phyloP scores from a whole-genome alignment of 1,140 invertebrate genomes.

The Hylaeus anthracinus region DNA sequence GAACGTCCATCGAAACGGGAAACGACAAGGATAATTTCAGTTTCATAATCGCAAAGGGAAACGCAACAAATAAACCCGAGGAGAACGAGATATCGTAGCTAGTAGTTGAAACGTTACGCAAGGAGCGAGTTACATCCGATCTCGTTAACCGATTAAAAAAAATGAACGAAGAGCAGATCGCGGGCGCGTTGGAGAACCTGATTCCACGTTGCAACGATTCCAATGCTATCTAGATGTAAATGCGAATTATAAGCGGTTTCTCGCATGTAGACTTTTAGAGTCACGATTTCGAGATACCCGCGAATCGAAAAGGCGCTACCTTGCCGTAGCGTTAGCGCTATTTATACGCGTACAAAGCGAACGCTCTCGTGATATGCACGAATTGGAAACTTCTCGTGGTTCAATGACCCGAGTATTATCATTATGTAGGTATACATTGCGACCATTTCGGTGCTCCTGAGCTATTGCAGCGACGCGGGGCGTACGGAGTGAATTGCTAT shows the following conservation, averaged over 20 bases:
- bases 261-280: background rate
- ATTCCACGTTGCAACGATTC: background rate
- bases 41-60: background rate
- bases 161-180: slow-evolving; percentile 9
- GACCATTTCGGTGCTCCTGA: slow-evolving; percentile 11
- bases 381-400: slow-evolving; percentile 22
- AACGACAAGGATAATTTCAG: background rate
- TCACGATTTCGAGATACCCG: background rate
- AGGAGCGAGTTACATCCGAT: slow-evolving; percentile 9
- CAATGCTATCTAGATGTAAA: slow-evolving; percentile 26
- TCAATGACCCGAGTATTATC: slow-evolving; percentile 10
- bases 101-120: background rate
- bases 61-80: background rate
- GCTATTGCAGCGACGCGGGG: background rate
- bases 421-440: background rate
- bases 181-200: background rate
- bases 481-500: slow-evolving; percentile 4
- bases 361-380: slow-evolving; percentile 3
- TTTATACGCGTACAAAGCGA: background rate
- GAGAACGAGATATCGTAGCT: background rate
- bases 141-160: slow-evolving; percentile 30
- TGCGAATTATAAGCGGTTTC: background rate
- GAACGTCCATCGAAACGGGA: background rate
- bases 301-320: slow-evolving; percentile 16
- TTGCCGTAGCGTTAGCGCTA: background rate